Base-by-base conservation (phyloP, 2,113 vertebrate species). In the Miniopterus natalensis region DNA sequence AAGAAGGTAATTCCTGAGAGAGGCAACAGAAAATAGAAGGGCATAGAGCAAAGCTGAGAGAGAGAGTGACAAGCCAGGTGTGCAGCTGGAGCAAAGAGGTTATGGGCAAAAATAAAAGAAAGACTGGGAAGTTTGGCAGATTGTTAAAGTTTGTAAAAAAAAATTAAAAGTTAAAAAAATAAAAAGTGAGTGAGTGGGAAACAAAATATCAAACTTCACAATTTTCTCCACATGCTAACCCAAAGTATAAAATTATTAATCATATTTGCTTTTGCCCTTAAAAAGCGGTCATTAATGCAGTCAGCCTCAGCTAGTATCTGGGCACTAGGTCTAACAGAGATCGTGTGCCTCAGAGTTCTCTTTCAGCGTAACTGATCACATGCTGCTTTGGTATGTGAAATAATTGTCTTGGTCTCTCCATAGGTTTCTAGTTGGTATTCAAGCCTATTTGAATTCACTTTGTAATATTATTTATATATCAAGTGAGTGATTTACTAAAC, bases 401-500 rank as follows among this genome's bases (percentile, higher is more conserved):
- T 20, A 7, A 81, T 59, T 63, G 45, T 81, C 21, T 49, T 49
- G 13, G 17, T 55, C 17, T 17, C 0, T 86, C 0, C 51, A n/a
- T 5, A 84, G 8, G 2, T 66, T 51, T 84, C 18, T 45, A 55
- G 18, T 66, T 91, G 63, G 25, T 14, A 71, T 71, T 88, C 42
- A 88, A 45, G 8, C 13, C 10, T 61, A 47, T 36, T 55, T 92
- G 59, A 95, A 70, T 88, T 71, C 7, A 88, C 15, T 90, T 85
- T 45, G 55, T 66, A 80, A 65, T 36, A 66, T 85, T 89, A 80
- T 84, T 87, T 91, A 42, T 80, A 36, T 73, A 53, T 47, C 36
- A 84, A 36, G n/a, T 31, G 71, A 90, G 23, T 84, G 47, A 84
- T 81, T 93, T 75, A 21, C 12, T 91, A 40, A 88, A 84, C 2